Percentiles rank a stretch among this genome's conserved stretches.
phyloP scores from a whole-genome alignment of 2,113 vertebrate species.

The Leptobrachium ailaonicum region DNA sequence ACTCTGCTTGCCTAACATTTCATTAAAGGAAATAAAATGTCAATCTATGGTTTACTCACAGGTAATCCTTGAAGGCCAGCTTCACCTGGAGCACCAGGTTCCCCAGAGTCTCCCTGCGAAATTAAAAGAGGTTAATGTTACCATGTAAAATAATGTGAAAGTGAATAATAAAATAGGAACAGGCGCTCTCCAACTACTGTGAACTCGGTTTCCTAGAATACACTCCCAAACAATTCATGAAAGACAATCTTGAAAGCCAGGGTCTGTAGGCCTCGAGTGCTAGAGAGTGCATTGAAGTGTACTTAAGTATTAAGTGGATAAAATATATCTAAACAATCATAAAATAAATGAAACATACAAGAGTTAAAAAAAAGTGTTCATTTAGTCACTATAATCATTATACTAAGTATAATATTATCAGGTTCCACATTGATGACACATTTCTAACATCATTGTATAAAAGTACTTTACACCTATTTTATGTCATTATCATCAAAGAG shows the following conservation, averaged over 20 bases:
- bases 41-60: constrained; percentile 71
- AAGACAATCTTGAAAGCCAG: neutral
- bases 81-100: constrained; percentile 87
- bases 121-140: neutral
- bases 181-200: neutral
- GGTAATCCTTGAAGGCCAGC: constrained; percentile 86
- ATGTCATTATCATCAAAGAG: constrained; percentile 35
- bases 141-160: neutral
- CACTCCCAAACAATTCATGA: neutral
- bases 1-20: too few species aligned
- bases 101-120: constrained; percentile 84
- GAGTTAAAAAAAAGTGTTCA: neutral
- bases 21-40: too few species aligned
- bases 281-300: neutral
- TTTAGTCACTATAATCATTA: constrained; percentile 2
- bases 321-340: constrained; percentile 17
- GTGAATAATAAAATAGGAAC: neutral
- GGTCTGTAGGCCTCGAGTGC: neutral
- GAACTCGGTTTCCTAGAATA: neutral
- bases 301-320: constrained; percentile 1
- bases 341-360: constrained; percentile 23
- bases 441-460: constrained; percentile 27
- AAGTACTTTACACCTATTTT: constrained; percentile 37
- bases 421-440: constrained; percentile 11
- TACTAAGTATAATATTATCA: neutral